A percentile compares a stretch with the other conserved stretches of the same genome.
phyloP scores from a whole-genome alignment of 2,113 vertebrate species.

The Crotalus tigris region DNA sequence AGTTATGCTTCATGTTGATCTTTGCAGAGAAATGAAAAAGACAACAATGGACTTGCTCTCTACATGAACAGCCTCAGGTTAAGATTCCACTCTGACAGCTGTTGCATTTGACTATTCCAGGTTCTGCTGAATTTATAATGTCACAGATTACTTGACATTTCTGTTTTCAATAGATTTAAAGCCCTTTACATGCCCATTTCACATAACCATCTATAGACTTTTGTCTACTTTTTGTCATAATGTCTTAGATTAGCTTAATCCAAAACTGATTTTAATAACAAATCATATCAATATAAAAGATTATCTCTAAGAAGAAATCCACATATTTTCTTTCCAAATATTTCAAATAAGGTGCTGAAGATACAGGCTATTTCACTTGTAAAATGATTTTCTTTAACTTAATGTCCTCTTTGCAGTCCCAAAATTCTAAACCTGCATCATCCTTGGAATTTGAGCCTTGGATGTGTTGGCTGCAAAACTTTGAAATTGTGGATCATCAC shows the following conservation, averaged over 20 bases:
- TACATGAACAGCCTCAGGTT: background rate
- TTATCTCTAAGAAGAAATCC: background rate
- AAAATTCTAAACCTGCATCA: background rate
- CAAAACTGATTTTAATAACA: background rate
- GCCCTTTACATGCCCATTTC: background rate
- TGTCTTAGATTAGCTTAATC: background rate
- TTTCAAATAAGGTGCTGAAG: background rate
- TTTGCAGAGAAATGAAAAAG: constrained; percentile 13
- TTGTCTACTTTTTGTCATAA: background rate
- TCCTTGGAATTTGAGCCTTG: background rate
- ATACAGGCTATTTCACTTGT: background rate
- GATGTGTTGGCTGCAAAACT: background rate
- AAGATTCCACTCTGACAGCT: constrained; percentile 1
- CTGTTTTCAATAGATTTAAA: background rate
- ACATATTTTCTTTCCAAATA: background rate
- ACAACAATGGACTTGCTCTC: background rate
- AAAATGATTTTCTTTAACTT: background rate
- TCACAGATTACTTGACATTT: background rate
- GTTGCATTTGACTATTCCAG: background rate
- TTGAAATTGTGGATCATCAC: background rate
- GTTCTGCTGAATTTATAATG: background rate
- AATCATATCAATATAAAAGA: background rate
- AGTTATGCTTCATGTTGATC: background rate
- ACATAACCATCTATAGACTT: no score
- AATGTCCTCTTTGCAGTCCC: background rate